Evolutionary conservation across 1,140 invertebrate species (phyloP).

Genomic region (Caenorhabditis latens): DNA sequence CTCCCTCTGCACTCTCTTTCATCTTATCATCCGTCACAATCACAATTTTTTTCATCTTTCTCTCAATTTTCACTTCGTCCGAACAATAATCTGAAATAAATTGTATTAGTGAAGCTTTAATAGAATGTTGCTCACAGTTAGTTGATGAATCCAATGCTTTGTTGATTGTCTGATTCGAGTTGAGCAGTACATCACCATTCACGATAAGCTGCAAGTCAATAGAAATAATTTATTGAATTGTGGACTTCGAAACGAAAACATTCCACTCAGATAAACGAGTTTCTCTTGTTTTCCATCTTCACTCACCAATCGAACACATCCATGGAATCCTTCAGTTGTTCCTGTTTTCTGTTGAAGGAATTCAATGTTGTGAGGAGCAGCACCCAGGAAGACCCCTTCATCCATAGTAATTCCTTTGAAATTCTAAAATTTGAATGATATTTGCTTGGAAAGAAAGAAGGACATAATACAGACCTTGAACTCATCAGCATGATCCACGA

Average conservation of each 20-base stretch:
- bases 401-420: conserved; percentile 61
- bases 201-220: conserved; percentile 37
- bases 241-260: background rate
- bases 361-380: conserved; percentile 55
- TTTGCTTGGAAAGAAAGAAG: too few species aligned
- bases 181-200: conserved; percentile 54
- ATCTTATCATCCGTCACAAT: background rate
- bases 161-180: conserved; percentile 46
- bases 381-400: conserved; percentile 55
- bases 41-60: conserved; percentile 9
- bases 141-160: background rate
- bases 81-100: conserved; percentile 50
- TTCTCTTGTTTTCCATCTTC: background rate
- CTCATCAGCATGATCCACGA: conserved; percentile 31
- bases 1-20: background rate
- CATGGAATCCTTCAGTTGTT: conserved; percentile 35
- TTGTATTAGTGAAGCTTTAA: background rate
- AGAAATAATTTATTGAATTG: conserved; percentile 6
- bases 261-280: background rate
- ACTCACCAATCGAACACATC: conserved; percentile 57
- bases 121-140: background rate
- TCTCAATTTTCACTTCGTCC: conserved; percentile 3
- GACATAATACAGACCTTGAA: background rate
- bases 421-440: conserved; percentile 1
- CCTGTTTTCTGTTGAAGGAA: conserved; percentile 57